Conservation (phyloP, 2,888 invertebrate species). For the Camponotus fellah region DNA sequence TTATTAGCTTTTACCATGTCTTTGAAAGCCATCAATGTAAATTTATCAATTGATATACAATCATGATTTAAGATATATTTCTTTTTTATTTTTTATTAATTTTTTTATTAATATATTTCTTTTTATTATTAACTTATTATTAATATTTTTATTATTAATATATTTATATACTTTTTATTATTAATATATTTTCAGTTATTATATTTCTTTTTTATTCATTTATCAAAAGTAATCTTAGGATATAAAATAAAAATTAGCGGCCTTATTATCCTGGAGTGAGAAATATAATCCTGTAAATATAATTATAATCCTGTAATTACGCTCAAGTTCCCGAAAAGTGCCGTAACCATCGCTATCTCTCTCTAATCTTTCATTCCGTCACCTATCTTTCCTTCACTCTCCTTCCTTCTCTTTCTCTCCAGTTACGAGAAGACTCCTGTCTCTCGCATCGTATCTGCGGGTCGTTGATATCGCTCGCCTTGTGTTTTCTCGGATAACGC, state of each 20-base stretch:
- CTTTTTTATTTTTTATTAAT: no score
- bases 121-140: no score
- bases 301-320: no score
- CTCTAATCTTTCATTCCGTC: constrained; percentile 5
- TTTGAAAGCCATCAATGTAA: background rate
- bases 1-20: no score
- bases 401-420: constrained; percentile 3
- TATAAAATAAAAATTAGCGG: constrained; percentile 33
- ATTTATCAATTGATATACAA: background rate
- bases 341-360: constrained; percentile 23
- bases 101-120: no score
- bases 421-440: background rate
- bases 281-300: no score
- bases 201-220: background rate
- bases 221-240: constrained; percentile 14
- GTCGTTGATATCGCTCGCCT: constrained; percentile 77
- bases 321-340: constrained; percentile 46
- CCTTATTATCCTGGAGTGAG: constrained; percentile 33
- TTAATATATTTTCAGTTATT: no score
- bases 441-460: constrained; percentile 67
- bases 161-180: no score
- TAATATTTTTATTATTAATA: no score
- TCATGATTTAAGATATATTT: background rate
- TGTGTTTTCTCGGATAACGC: constrained; percentile 75
- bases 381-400: background rate